phyloP scores from a whole-genome alignment of 2,888 invertebrate species.

The Minunthozetes semirufus region DNA sequence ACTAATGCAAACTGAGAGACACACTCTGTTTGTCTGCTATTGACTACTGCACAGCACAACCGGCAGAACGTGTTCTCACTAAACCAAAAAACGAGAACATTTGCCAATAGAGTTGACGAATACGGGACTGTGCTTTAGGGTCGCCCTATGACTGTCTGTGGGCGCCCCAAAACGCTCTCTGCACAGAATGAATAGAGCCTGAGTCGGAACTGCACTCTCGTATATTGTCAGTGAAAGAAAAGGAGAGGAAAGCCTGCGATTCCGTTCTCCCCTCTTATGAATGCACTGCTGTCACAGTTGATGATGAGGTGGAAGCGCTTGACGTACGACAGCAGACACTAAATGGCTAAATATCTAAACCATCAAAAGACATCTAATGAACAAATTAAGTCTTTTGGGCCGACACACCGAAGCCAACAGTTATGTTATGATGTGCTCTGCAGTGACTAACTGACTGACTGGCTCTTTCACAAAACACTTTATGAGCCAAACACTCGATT shows the following conservation, averaged over 20 bases:
- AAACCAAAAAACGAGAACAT: background rate
- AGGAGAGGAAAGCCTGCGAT: background rate
- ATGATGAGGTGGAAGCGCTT: conserved; percentile 12
- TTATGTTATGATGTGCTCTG: background rate
- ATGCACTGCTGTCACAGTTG: background rate
- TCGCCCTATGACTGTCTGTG: conserved; percentile 11
- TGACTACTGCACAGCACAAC: background rate
- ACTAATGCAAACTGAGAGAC: background rate
- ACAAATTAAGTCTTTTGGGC: background rate
- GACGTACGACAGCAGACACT: background rate
- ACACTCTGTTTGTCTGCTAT: background rate
- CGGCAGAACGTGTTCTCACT: background rate
- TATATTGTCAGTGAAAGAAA: background rate
- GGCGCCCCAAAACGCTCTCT: background rate
- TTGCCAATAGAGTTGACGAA: conserved; percentile 11
- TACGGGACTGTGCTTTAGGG: conserved; percentile 1
- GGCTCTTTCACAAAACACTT: background rate
- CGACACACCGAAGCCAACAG: background rate
- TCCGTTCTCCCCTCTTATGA: background rate
- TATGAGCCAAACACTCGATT: background rate
- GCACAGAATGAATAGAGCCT: background rate
- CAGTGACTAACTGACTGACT: conserved; percentile 1
- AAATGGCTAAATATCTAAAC: background rate
- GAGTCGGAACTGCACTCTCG: background rate
- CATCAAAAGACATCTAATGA: conserved; percentile 22